These are phyloP conservation scores for Ranitomeya variabilis DNA, from an alignment of 2,113 vertebrate genomes.

Conservation along the genomic window DNA sequence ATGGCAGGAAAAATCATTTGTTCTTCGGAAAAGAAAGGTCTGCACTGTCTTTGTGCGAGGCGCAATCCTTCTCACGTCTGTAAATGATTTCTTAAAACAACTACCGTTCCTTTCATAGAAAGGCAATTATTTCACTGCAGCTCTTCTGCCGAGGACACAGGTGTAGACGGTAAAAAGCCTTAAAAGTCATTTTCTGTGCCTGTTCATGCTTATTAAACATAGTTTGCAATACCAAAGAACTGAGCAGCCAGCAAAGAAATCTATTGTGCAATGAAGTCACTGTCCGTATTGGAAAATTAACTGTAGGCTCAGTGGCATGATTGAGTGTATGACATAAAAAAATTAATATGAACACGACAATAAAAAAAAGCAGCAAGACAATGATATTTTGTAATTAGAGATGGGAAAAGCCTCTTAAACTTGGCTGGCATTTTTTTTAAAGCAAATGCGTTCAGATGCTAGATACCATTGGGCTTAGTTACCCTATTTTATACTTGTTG, in stretches of 20 bases:
- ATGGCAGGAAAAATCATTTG: not conserved
- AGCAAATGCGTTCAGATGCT: no score
- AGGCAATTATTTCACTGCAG: conserved; percentile 41
- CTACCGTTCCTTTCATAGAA: conserved; percentile 22
- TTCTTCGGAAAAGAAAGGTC: not conserved
- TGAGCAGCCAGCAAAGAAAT: conserved; percentile 5
- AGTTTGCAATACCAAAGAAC: conserved; percentile 40
- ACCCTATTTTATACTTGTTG: no score
- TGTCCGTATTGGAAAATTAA: not conserved
- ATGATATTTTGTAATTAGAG: not conserved
- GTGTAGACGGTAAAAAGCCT: conserved; percentile 33
- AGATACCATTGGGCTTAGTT: no score
- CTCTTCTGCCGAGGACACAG: conserved; percentile 39
- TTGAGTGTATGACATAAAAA: not conserved
- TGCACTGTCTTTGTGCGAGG: not conserved
- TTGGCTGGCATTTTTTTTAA: not conserved
- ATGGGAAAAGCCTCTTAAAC: not conserved
- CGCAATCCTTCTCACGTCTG: conserved; percentile 8
- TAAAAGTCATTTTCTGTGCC: conserved; percentile 30
- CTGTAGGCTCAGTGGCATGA: not conserved
- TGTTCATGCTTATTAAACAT: conserved; percentile 54
- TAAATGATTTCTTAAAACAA: conserved; percentile 1
- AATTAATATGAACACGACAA: not conserved
- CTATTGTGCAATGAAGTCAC: not conserved
- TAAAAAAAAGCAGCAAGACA: not conserved